Percentiles rank a stretch among this genome's conserved stretches.
Evolutionary conservation across 2,797 vertebrate genomes (phyloP).

Genomic region (Halcyon chelicuti): DNA sequence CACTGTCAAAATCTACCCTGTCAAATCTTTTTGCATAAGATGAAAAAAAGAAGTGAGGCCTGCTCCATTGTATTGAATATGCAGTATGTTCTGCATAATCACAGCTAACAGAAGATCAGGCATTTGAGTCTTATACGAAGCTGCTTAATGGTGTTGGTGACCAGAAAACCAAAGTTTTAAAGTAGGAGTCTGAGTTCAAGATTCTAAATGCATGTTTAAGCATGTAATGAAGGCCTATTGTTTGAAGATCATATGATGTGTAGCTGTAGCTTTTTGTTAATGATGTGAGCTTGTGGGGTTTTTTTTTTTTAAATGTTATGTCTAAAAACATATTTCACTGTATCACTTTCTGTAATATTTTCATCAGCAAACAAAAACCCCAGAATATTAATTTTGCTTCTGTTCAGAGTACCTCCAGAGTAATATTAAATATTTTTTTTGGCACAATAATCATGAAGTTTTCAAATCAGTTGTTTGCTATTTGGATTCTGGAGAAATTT

Average conservation of each 20-base stretch:
- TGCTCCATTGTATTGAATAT: background rate
- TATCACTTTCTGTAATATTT: background rate
- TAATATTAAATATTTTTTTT: background rate
- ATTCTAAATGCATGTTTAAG: background rate
- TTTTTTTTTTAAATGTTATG: accelerated
- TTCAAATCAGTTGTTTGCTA: background rate
- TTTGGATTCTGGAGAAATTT: background rate
- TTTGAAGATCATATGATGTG: background rate
- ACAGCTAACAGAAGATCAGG: background rate
- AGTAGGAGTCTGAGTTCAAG: background rate
- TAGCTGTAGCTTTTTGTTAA: background rate
- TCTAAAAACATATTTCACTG: background rate
- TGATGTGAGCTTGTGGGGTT: accelerated
- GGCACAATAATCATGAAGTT: background rate
- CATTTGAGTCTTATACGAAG: background rate
- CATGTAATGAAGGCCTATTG: background rate
- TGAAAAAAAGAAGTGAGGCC: background rate
- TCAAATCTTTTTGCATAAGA: background rate
- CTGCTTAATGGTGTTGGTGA: background rate
- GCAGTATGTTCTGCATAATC: background rate
- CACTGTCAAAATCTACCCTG: background rate
- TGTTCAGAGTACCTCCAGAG: background rate
- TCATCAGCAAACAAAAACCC: background rate
- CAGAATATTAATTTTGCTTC: background rate
- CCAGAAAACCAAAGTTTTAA: background rate